phyloP scores from a whole-genome alignment of 2,888 invertebrate genomes.

The Frankliniella fusca region DNA sequence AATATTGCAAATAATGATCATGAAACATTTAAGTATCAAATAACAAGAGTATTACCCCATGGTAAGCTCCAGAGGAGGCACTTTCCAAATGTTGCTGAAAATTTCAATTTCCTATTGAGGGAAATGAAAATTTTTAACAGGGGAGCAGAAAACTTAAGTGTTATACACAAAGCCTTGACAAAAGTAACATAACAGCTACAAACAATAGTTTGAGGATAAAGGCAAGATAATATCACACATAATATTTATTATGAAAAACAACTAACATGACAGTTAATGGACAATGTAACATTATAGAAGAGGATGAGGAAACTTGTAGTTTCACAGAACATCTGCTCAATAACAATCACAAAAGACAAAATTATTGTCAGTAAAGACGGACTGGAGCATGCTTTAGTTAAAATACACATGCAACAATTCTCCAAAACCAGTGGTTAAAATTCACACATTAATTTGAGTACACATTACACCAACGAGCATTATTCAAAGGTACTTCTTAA shows the following conservation, averaged over 20 bases:
- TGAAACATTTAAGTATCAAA: no score
- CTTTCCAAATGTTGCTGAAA: background rate
- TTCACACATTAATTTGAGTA: no score
- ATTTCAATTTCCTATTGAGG: background rate
- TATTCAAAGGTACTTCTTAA: no score
- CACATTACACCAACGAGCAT: no score
- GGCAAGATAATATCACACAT: slow-evolving; percentile 6
- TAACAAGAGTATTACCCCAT: background rate
- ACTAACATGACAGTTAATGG: slow-evolving; percentile 17
- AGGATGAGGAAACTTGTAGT: background rate
- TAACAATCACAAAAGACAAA: background rate
- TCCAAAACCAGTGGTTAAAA: no score
- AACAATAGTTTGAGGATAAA: background rate
- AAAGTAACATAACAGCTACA: no score
- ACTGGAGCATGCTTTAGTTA: no score
- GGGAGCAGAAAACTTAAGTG: no score
- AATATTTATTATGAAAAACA: background rate
- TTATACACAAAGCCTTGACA: no score
- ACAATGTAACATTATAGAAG: background rate
- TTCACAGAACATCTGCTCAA: background rate
- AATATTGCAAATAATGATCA: no score
- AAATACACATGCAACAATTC: no score
- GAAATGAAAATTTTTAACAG: no score
- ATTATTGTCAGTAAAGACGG: background rate
- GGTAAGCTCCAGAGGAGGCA: background rate